Evolutionary conservation across 2,888 invertebrate species (phyloP), one percentile per base, ranked within the genome.

Genomic region (Calliphora vomitoria): DNA sequence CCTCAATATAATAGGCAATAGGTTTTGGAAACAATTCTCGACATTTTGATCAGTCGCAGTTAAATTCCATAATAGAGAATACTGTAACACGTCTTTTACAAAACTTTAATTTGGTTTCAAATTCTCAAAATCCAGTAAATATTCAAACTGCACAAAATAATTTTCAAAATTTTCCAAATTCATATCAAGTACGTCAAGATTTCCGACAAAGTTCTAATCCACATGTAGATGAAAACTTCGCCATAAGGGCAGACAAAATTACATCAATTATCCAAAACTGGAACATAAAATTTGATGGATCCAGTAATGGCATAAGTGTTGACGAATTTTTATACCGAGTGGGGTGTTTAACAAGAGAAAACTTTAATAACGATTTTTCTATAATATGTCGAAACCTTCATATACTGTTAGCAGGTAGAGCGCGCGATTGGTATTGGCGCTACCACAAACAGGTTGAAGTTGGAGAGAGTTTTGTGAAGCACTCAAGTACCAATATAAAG

Each of bases 351-450:
- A 68, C 66, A 13, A 20, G 8, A 2, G 66, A 68, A 15, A 44
- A 44, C 13, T 68, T 68, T 5, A 68, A 68, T n/a, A 68, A 68
- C 25, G 66, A 68, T 13, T 68, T 68, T 68, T 15, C 44, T 0
- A 25, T 68, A 13, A 47, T 68, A 6, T 68, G 66, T 15, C 10
- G 18, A 44, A 68, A 68, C 8, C 15, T 68, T 10, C 47, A 68
- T n/a, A 15, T 68, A 3, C 15, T 25, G 15, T 44, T 25, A 47
- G 44, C 68, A 2, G 44, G 44, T 44, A 44, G 44, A 44, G 41
- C 41, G 8, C 41, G 41, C 11, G 41, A 41, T 10, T 41, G 47
- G 68, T 68, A 47, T 8, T 68, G 68, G 68, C 25, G 68, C 4
- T 68, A 47, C 47, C 68, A 68, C 15, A 68, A 68, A 53, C 50